Conservation (phyloP, 2,888 invertebrate genomes). For the Adelphocoris suturalis region DNA sequence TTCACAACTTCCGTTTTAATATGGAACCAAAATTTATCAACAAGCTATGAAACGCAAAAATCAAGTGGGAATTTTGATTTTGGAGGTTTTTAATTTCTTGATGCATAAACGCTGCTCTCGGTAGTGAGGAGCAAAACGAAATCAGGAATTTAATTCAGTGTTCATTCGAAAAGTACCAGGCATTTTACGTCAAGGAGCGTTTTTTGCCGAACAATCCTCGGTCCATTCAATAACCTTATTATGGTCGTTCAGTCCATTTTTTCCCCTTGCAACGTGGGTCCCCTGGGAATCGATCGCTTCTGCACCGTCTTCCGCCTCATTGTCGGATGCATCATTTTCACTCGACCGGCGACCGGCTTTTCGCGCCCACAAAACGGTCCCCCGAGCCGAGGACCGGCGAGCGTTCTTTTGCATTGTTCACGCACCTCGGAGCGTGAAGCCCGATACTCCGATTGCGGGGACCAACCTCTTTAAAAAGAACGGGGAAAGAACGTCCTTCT, state of each 20-base stretch:
- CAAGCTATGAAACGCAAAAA: too few species aligned
- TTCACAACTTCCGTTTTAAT: too few species aligned
- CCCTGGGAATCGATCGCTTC: slow-evolving; percentile 5
- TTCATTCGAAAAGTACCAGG: too few species aligned
- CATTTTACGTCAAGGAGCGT: too few species aligned
- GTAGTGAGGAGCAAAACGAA: too few species aligned
- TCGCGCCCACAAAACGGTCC: not conserved
- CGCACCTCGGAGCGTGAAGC: slow-evolving; percentile 28
- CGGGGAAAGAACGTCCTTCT: not conserved
- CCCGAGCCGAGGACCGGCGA: not conserved
- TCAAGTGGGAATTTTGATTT: too few species aligned
- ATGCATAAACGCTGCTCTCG: too few species aligned
- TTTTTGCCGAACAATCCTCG: too few species aligned
- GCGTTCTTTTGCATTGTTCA: not conserved
- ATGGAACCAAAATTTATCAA: too few species aligned
- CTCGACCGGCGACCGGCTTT: not conserved
- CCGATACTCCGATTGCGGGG: slow-evolving; percentile 7
- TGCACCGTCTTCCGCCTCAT: not conserved
- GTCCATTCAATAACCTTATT: not conserved
- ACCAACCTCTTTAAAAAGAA: slow-evolving; percentile 20
- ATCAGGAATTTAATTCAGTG: too few species aligned
- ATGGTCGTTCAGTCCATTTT: not conserved
- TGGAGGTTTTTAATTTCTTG: too few species aligned
- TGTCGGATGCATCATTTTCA: slow-evolving; percentile 10
- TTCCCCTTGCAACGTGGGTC: not conserved